Base-by-base conservation (phyloP, 92 coral and sea anemone species). In the Actinernus sp. region DNA sequence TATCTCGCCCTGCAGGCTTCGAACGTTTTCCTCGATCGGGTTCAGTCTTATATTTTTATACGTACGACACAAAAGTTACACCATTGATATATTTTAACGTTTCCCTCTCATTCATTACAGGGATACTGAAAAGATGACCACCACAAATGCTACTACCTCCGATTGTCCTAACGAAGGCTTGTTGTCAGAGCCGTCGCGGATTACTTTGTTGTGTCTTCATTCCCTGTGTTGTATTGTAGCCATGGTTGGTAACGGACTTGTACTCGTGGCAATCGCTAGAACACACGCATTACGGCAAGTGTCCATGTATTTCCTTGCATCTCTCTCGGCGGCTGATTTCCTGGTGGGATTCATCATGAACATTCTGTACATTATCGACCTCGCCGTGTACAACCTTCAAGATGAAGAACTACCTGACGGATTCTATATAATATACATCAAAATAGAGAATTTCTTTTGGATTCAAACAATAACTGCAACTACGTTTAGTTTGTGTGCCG, bases 391-490 rank as follows among this genome's bases (percentile, higher is more conserved):
- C 19, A 49, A 67, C 44, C 13, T 25, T 31, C 16, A 18, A 2
- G 56, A 55, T 0, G 32, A 48, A 4, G 46, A 24, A 8, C 44
- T 71, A 49, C 62, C 74, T 0, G 3, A 16, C 9, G 16, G 40
- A 21, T 66, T 66, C 20, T 66, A 31, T 17, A 9, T 5, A 30
- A 50, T 25, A 16, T 49, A 64, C 7, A 41, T 63, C 31, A 62
- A 66, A 28, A 49, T 63, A 1, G 90, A 83, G 38, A 73, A 67
- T 34, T 83, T 57, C 55, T 55, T 61, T n/a, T 83, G 90, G 90
- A 73, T 83, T 24, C 64, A 59, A 21, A 83, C 84, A 27, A 53
- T 83, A 1, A 68, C 84, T 14, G 84, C 90, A 0, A 68, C 90
- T 20, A 83, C 90, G 1, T 68, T 68, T 36, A 83, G 84, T 28